Base-by-base conservation (phyloP, 2,888 invertebrate species). In the Caenorhabditis sp. region DNA sequence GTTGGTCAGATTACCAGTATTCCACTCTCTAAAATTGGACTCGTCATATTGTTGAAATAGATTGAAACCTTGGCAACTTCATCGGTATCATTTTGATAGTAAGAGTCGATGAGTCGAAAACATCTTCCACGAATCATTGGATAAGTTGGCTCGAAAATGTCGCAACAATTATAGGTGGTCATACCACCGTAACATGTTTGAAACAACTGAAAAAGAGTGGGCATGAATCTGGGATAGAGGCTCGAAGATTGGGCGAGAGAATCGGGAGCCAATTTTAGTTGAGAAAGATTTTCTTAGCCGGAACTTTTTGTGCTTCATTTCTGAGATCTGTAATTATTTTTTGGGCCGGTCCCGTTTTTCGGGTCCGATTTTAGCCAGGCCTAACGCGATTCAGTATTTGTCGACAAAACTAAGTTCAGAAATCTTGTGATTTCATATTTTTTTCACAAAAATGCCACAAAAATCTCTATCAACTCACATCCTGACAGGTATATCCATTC, bases 91-190 rank as follows among this genome's bases (percentile, higher is more conserved):
- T 76, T 73, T 36, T 79, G 79, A 61, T 77, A 71, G 55, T 71
- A 79, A n/a, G 62, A 58, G 49, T 70, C 71, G 6, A 69, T 68
- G 6, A 79, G 57, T 14, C 77, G 67, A 62, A 74, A 77, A 36
- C 79, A 79, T 68, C 77, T 72, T 59, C 79, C 79, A 23, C 79
- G 72, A 4, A 74, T 62, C 77, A 79, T 77, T 6, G 68, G 74
- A 59, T 76, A 77, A 4, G 71, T 74, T 10, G 79, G 79, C 36
- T 69, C 66, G 27, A 79, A 79, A 37, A 79, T 74, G 31, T 77
- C 71, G 43, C 79, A 79, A 53, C 79, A 79, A 24, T 79, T 72
- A 19, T 69, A 63, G 0, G 71, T 65, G 0, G 36, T 21, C 53
- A 76, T 69, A n/a, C 79, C 79, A 12, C 70, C 67, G 31, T 73